Percentiles rank a stretch among this genome's conserved stretches.
These are phyloP conservation scores for Onychomys leucogaster DNA, from an alignment of 2,797 vertebrate species.

Conservation along the genomic window DNA sequence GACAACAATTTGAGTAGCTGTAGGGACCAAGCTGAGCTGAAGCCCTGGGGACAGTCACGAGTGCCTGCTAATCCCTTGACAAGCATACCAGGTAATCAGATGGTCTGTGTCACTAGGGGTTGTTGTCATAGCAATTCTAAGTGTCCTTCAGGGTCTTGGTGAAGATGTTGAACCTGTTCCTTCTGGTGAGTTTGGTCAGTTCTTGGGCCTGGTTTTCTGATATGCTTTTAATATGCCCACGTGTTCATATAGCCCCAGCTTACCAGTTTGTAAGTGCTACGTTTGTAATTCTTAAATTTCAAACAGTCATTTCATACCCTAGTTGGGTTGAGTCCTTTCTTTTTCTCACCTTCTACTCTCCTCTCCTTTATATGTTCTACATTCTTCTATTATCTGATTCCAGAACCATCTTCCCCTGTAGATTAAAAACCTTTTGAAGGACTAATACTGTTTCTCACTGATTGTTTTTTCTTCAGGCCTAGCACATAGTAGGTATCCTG, in stretches of 20 bases:
- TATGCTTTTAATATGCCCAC: not conserved
- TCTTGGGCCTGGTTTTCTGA: not conserved
- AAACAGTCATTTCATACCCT: not conserved
- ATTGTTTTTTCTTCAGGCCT: slow-evolving; percentile 23
- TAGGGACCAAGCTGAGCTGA: not conserved
- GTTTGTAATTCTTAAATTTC: not conserved
- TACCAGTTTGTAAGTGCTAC: not conserved
- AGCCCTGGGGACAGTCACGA: not conserved
- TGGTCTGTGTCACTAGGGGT: not conserved
- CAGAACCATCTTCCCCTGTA: slow-evolving; percentile 12
- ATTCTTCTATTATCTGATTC: slow-evolving; percentile 53
- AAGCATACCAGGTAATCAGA: not conserved
- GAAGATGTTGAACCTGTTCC: not conserved
- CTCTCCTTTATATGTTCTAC: not conserved
- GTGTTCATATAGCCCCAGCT: not conserved
- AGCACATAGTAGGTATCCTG: not conserved
- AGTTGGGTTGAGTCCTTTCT: not conserved
- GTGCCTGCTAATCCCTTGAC: not conserved
- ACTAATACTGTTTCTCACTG: not conserved
- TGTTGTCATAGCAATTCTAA: not conserved
- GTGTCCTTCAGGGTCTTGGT: not conserved
- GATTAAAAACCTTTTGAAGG: slow-evolving; percentile 37
- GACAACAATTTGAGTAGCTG: not conserved
- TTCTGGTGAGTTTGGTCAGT: not conserved
- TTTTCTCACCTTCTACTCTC: not conserved